phyloP scores from a whole-genome alignment of 2,797 vertebrate species.

The Neopelma chrysocephalum region DNA sequence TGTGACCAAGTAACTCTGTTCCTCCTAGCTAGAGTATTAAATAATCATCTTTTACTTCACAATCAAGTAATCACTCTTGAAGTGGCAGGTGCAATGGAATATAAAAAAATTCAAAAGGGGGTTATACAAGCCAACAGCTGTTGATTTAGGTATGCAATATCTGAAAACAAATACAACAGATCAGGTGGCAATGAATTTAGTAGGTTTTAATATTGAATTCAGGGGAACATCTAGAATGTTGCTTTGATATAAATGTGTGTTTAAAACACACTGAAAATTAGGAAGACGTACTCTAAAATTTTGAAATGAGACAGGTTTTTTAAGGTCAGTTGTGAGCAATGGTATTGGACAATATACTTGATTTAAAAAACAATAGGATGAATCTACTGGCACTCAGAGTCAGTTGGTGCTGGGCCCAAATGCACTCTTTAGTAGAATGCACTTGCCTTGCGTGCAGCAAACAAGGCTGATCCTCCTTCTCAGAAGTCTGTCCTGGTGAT shows the following conservation, averaged over 20 bases:
- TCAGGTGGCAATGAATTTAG: not conserved
- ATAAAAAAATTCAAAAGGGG: not conserved
- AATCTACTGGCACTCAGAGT: not conserved
- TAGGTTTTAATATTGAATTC: not conserved
- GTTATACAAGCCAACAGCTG: not conserved
- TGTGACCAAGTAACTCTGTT: not conserved
- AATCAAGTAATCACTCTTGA: constrained; percentile 17
- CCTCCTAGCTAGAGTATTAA: constrained; percentile 16
- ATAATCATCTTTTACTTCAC: constrained; percentile 5
- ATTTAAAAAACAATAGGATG: not conserved
- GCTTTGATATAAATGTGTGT: not conserved
- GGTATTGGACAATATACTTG: not conserved
- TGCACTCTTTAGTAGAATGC: not conserved
- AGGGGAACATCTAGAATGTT: not conserved
- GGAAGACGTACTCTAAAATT: not conserved
- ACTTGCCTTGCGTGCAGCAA: not conserved
- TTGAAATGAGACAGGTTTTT: not conserved
- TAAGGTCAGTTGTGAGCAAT: not conserved
- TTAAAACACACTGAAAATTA: not conserved
- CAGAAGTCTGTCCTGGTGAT: not conserved
- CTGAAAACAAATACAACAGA: not conserved
- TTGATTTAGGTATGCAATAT: not conserved
- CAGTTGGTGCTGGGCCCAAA: not conserved
- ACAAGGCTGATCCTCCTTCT: not conserved
- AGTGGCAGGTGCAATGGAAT: not conserved